These are phyloP conservation scores for Hyperopisus bebe DNA, from an alignment of 2,113 vertebrate species.

Conservation along the genomic window DNA sequence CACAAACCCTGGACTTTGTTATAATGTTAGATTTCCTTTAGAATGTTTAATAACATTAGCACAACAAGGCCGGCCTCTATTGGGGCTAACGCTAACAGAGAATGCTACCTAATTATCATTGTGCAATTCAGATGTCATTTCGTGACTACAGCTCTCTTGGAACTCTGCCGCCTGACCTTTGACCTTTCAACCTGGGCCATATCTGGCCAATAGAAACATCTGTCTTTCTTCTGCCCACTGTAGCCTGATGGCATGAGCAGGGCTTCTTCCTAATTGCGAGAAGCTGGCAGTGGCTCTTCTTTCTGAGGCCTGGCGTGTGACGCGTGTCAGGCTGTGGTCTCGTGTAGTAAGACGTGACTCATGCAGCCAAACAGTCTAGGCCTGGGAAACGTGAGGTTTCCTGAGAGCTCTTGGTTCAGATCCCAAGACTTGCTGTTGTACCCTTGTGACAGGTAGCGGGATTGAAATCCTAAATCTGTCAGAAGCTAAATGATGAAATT, in stretches of 20 bases:
- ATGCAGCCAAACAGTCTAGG: background rate
- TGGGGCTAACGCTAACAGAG: background rate
- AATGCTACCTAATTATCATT: background rate
- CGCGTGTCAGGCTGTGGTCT: background rate
- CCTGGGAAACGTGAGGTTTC: background rate
- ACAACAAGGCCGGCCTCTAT: background rate
- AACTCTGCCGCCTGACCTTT: background rate
- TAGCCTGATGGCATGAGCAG: background rate
- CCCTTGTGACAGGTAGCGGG: background rate
- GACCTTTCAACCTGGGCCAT: background rate
- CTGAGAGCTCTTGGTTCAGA: background rate
- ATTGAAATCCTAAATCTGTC: background rate
- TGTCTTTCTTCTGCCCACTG: background rate
- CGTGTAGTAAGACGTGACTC: background rate
- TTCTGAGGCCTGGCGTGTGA: background rate
- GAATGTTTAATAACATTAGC: background rate
- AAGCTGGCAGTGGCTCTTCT: background rate
- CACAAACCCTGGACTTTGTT: background rate
- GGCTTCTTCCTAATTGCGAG: background rate
- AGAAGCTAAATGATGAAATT: slow-evolving; percentile 6
- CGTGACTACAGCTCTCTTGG: background rate
- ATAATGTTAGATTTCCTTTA: background rate
- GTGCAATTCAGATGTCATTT: background rate
- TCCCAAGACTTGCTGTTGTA: background rate
- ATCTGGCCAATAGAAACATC: background rate